phyloP scores from a whole-genome alignment of 2,113 vertebrate species.

The Vicugna pacos region DNA sequence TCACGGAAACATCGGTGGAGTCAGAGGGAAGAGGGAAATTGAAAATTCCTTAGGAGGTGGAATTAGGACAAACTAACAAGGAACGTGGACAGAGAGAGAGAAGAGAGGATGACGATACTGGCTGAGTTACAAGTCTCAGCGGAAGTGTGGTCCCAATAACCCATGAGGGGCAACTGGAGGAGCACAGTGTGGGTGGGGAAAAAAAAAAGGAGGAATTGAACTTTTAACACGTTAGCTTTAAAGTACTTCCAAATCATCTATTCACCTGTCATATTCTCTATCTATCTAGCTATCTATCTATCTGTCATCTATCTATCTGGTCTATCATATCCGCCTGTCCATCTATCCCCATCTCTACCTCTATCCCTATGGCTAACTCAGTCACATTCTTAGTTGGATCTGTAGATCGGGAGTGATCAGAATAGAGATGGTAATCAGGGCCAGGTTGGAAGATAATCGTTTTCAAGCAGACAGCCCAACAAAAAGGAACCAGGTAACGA shows the following conservation, averaged over 20 bases:
- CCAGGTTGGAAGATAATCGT: background rate
- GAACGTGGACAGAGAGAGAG: background rate
- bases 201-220: background rate
- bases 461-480: background rate
- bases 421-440: background rate
- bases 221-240: background rate
- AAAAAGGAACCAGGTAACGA: background rate
- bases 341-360: background rate
- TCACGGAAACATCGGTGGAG: background rate
- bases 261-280: background rate
- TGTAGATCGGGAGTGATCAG: background rate
- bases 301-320: background rate
- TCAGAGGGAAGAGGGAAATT: background rate
- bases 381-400: background rate
- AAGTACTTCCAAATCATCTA: background rate
- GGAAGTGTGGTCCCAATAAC: rapidly evolving
- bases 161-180: rapidly evolving
- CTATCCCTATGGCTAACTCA: too few relatives aligned
- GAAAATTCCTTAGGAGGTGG: background rate
- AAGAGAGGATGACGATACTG: background rate
- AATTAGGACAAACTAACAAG: background rate
- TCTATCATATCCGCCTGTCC: background rate
- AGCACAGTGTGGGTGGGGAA: too few relatives aligned
- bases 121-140: background rate
- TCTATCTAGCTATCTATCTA: background rate